phyloP scores from a whole-genome alignment of 2,888 invertebrate species.

The Drosophila colorata region DNA sequence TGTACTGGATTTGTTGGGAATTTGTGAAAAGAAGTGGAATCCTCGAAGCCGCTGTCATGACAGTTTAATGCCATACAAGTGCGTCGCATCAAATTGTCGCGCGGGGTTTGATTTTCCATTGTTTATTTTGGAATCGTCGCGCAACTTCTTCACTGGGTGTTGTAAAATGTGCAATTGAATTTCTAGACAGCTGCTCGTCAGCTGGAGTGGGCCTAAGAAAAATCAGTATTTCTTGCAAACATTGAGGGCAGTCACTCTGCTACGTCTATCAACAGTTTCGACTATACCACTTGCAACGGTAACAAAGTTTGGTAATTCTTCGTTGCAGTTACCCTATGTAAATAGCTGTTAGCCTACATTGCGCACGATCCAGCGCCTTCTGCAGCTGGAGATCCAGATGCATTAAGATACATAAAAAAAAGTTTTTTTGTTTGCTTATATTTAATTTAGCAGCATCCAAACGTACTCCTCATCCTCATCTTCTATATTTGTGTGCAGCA shows the following conservation, averaged over 20 bases:
- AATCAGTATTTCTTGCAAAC: slow-evolving; percentile 15
- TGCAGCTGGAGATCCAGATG: slow-evolving; percentile 98
- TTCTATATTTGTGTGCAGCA: not conserved
- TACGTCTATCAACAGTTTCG: too few relatives aligned
- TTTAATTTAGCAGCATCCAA: slow-evolving; percentile 51
- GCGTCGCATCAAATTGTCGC: not conserved
- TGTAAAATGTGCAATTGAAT: not conserved
- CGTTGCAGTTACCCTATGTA: too few relatives aligned
- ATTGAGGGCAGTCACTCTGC: too few relatives aligned
- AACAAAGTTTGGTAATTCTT: too few relatives aligned
- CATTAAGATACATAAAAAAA: slow-evolving; percentile 87
- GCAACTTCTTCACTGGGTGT: not conserved
- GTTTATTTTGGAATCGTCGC: slow-evolving; percentile 2
- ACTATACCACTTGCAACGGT: too few relatives aligned
- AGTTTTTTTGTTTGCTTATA: not conserved
- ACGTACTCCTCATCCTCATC: slow-evolving; percentile 33
- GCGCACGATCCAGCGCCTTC: slow-evolving; percentile 95
- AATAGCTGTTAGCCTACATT: too few relatives aligned
- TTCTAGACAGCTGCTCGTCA: not conserved
- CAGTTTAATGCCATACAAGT: slow-evolving; percentile 30
- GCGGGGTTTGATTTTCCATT: not conserved
- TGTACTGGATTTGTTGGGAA: slow-evolving; percentile 29
- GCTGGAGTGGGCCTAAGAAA: not conserved
- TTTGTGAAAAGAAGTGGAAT: slow-evolving; percentile 21
- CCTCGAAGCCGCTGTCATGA: slow-evolving; percentile 18